phyloP scores from a whole-genome alignment of 2,113 vertebrate genomes.

The Upupa epops region DNA sequence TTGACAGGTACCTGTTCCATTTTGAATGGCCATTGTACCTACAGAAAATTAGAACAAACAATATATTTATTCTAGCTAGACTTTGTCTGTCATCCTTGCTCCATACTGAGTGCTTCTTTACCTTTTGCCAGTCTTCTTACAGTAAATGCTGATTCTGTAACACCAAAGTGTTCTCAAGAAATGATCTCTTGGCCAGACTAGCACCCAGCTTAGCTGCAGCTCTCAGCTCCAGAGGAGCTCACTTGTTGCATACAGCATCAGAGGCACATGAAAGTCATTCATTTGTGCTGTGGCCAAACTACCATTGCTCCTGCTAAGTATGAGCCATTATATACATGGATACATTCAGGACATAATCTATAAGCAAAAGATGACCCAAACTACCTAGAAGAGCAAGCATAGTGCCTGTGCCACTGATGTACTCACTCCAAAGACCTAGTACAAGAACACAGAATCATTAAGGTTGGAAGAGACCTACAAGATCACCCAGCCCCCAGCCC shows the following conservation, averaged over 20 bases:
- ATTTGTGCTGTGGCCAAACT: background rate
- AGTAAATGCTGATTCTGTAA: background rate
- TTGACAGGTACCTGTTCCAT: background rate
- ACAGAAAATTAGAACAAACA: background rate
- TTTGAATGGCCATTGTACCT: background rate
- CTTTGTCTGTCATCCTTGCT: background rate
- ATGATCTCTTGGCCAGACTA: background rate
- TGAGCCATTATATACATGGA: background rate
- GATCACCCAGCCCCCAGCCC: too few relatives aligned
- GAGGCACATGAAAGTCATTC: background rate
- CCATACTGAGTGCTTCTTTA: background rate
- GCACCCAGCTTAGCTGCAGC: background rate
- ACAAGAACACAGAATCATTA: background rate
- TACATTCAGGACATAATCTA: background rate
- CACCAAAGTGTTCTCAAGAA: background rate
- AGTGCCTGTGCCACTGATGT: background rate
- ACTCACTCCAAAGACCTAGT: background rate
- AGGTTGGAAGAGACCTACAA: too few relatives aligned
- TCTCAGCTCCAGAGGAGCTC: background rate
- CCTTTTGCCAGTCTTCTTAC: background rate
- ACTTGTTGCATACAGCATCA: background rate
- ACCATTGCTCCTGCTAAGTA: background rate
- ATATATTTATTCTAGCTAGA: background rate
- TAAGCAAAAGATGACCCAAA: background rate
- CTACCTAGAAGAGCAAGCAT: background rate